Conservation (phyloP, 2,113 vertebrate species). For the Camelus bactrianus region DNA sequence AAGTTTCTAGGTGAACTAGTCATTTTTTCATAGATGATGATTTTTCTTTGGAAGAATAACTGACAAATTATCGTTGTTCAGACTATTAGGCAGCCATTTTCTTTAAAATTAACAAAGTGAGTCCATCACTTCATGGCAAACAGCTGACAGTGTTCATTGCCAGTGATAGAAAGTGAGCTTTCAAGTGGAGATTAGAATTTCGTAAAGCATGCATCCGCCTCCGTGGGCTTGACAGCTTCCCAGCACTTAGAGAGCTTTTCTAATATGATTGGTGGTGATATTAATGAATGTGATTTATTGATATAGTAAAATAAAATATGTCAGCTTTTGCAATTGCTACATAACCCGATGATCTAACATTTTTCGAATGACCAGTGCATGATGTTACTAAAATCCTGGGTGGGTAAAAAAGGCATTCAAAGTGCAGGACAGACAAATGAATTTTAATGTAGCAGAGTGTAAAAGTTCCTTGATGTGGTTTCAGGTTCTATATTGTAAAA, state of each 20-base stretch:
- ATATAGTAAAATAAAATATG: not conserved
- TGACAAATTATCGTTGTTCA: not conserved
- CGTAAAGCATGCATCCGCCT: not conserved
- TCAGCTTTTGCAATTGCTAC: not conserved
- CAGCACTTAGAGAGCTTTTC: not conserved
- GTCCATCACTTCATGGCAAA: not conserved
- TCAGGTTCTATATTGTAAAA: not conserved
- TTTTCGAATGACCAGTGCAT: not conserved
- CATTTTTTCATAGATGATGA: not conserved
- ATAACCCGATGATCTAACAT: not conserved
- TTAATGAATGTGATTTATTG: not conserved
- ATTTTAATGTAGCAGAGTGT: not conserved
- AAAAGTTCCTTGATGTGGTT: not conserved
- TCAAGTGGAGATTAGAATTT: not conserved
- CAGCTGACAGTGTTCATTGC: not conserved
- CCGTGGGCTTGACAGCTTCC: not conserved
- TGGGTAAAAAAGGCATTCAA: constrained; percentile 10
- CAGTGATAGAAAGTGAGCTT: not conserved
- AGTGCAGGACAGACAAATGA: constrained; percentile 6
- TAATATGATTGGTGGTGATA: not conserved
- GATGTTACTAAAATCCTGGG: not conserved
- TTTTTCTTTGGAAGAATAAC: constrained; percentile 45
- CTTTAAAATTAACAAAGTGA: not conserved
- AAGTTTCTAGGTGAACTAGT: not conserved
- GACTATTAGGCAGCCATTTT: not conserved